Conservation (phyloP, 2,113 vertebrate species). For the Chrysochloris asiatica region DNA sequence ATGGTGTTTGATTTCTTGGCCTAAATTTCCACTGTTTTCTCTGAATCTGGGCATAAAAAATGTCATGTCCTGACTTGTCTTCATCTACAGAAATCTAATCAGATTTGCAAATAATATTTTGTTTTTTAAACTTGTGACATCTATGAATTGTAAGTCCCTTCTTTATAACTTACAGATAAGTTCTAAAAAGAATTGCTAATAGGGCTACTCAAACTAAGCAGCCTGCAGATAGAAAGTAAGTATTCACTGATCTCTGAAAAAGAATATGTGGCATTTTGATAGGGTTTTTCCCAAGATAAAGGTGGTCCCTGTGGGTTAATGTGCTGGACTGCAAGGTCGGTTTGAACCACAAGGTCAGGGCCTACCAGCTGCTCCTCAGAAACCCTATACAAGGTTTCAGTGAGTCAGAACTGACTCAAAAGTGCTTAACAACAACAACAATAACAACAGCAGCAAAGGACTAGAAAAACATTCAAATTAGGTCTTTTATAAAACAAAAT, state of each 20-base stretch:
- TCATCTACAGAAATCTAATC: neutral
- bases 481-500: constrained; percentile 40
- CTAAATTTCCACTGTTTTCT: constrained; percentile 17
- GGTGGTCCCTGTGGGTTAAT: no score
- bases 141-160: neutral
- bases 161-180: no score
- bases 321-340: no score
- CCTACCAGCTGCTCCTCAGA: no score
- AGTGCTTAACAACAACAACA: no score
- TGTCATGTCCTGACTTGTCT: neutral
- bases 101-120: constrained; percentile 47
- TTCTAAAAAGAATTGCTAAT: neutral
- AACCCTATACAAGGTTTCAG: no score
- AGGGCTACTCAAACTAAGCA: neutral
- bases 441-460: no score
- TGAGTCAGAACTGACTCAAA: no score
- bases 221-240: constrained; percentile 25
- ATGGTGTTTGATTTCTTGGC: constrained; percentile 27
- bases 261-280: constrained; percentile 16
- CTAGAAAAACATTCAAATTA: neutral
- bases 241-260: constrained; percentile 32
- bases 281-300: neutral
- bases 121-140: neutral
- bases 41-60: constrained; percentile 37
- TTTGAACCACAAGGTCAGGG: no score